phyloP scores from a whole-genome alignment of 2,888 invertebrate species.

The Heliconius aoede region DNA sequence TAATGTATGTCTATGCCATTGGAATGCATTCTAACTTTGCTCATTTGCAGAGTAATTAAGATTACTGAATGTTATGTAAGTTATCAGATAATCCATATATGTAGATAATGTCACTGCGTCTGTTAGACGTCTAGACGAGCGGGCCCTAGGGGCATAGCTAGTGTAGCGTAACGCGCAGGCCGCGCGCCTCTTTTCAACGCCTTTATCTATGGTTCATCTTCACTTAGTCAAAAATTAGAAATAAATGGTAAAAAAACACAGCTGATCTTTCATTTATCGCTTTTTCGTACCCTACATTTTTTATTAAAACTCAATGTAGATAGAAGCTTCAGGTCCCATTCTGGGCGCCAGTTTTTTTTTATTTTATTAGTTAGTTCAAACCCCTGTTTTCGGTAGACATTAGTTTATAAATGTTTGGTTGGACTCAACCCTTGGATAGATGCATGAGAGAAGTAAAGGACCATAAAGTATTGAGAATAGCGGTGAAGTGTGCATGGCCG shows the following conservation, averaged over 20 bases:
- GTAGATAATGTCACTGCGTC: conserved; percentile 62
- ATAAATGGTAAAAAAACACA: conserved; percentile 80
- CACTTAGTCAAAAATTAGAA: conserved; percentile 80
- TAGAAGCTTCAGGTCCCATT: conserved; percentile 68
- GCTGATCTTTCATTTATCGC: conserved; percentile 82
- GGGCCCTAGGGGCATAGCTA: conserved; percentile 48
- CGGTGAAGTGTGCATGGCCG: conserved; percentile 71
- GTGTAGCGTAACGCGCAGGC: conserved; percentile 65
- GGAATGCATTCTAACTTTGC: conserved; percentile 58
- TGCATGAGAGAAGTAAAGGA: conserved; percentile 65
- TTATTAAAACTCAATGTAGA: conserved; percentile 61
- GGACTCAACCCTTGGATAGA: conserved; percentile 61
- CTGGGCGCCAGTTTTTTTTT: conserved; percentile 64
- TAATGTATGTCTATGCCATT: conserved; percentile 57
- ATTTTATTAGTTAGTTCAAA: conserved; percentile 48
- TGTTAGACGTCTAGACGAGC: conserved; percentile 49
- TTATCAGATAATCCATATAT: conserved; percentile 52
- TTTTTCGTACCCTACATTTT: conserved; percentile 69
- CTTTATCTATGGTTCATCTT: conserved; percentile 79
- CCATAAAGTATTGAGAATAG: conserved; percentile 54
- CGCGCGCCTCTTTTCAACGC: conserved; percentile 73
- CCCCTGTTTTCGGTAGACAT: conserved; percentile 54
- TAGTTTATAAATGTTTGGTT: conserved; percentile 52
- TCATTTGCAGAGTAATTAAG: conserved; percentile 64
- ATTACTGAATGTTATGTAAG: conserved; percentile 72